phyloP scores from a whole-genome alignment of 2,888 invertebrate genomes.

The Cryptophagus acutangulus region DNA sequence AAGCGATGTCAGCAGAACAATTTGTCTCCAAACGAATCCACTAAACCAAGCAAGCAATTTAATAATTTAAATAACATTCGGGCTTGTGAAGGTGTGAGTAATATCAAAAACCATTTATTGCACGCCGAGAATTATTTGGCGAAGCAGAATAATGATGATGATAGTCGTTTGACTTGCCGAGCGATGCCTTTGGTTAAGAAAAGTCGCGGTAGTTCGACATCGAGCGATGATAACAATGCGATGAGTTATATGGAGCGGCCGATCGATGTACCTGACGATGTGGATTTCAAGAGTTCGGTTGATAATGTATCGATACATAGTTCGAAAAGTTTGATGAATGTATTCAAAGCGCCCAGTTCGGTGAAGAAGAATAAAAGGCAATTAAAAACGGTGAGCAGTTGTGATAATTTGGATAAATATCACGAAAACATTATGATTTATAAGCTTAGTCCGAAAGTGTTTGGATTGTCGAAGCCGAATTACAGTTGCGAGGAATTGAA shows the following conservation, averaged over 20 bases:
- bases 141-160: constrained; percentile 29
- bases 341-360: constrained; percentile 42
- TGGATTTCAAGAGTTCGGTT: constrained; percentile 40
- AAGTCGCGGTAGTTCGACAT: constrained; percentile 21
- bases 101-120: constrained; percentile 32
- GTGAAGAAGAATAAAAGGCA: constrained; percentile 36
- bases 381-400: constrained; percentile 38
- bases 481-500: constrained; percentile 43
- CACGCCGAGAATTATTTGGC: constrained; percentile 25
- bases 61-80: constrained; percentile 43
- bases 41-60: too few species aligned
- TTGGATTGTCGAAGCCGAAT: constrained; percentile 49
- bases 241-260: constrained; percentile 31
- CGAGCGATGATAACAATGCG: constrained; percentile 29
- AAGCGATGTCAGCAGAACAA: constrained; percentile 26
- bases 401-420: constrained; percentile 39
- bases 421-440: constrained; percentile 44
- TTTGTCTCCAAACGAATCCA: constrained; percentile 6
- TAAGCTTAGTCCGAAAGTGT: constrained; percentile 65
- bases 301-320: constrained; percentile 59
- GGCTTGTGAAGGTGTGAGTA: constrained; percentile 35
- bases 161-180: constrained; percentile 55
- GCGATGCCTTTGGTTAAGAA: constrained; percentile 56
- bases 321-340: constrained; percentile 50
- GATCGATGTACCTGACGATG: constrained; percentile 23